Percentiles rank a stretch among this genome's conserved stretches.
These are phyloP conservation scores for Sphaeridia pumilis DNA, from an alignment of 2,888 invertebrate genomes.

Conservation along the genomic window DNA sequence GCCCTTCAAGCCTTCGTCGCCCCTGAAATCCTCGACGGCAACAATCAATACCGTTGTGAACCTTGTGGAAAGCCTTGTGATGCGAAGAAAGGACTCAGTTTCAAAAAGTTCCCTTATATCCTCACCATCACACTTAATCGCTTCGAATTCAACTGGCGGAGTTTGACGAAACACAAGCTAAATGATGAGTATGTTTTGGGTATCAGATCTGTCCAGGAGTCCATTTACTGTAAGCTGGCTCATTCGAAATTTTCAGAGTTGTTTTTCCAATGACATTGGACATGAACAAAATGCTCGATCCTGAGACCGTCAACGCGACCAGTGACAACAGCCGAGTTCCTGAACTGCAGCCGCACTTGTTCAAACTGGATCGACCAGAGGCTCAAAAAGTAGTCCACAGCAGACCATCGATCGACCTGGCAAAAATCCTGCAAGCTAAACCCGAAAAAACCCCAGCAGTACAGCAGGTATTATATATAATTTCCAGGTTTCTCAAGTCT, in stretches of 20 bases:
- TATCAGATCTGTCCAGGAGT: background rate
- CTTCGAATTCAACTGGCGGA: constrained; percentile 77
- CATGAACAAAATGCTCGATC: constrained; percentile 58
- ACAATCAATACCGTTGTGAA: constrained; percentile 79
- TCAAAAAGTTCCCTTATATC: constrained; percentile 73
- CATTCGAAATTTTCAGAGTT: constrained; percentile 46
- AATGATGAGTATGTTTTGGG: constrained; percentile 59
- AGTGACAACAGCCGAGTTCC: constrained; percentile 6
- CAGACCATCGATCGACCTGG: constrained; percentile 19
- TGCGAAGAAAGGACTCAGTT: constrained; percentile 80
- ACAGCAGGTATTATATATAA: too few relatives aligned
- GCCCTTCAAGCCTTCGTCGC: constrained; percentile 71
- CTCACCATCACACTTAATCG: constrained; percentile 75
- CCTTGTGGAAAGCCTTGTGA: constrained; percentile 74
- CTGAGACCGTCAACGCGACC: constrained; percentile 33
- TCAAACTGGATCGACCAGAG: constrained; percentile 10
- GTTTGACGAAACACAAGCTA: constrained; percentile 71
- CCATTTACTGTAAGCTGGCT: background rate
- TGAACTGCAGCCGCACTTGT: constrained; percentile 8
- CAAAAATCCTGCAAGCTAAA: constrained; percentile 32
- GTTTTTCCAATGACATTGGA: constrained; percentile 68
- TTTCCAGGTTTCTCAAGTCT: too few relatives aligned
- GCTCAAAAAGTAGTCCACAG: constrained; percentile 17
- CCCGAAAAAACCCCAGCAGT: background rate
- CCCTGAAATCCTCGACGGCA: constrained; percentile 68